Conservation (phyloP, 2,888 invertebrate species). For the Noctua janthe region DNA sequence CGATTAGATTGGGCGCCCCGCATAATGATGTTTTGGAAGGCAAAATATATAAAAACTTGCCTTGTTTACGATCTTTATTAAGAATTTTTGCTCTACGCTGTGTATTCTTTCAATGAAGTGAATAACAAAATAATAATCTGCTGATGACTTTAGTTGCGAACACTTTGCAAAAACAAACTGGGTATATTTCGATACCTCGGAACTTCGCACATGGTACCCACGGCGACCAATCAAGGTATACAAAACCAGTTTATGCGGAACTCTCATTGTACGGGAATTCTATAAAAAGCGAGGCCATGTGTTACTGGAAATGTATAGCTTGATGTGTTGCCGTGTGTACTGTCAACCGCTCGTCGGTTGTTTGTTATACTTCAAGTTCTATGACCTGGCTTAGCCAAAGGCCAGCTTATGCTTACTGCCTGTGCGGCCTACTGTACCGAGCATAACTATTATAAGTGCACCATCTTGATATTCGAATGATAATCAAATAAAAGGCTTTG, state of each 20-base stretch:
- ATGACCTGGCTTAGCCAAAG: background rate
- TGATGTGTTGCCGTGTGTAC: too few relatives aligned
- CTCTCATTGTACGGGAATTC: too few relatives aligned
- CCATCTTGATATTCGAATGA: conserved; percentile 54
- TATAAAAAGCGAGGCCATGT: too few relatives aligned
- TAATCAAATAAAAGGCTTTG: conserved; percentile 76
- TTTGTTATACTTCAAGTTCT: background rate
- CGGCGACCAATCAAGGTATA: too few relatives aligned
- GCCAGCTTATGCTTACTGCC: background rate
- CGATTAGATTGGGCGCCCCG: conserved; percentile 53
- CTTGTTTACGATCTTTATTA: conserved; percentile 27
- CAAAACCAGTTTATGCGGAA: too few relatives aligned
- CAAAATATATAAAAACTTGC: conserved; percentile 51
- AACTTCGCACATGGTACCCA: background rate
- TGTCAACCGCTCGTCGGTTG: background rate
- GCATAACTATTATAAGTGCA: conserved; percentile 27
- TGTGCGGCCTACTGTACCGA: background rate
- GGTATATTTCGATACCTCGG: background rate
- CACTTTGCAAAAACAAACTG: background rate
- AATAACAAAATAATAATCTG: conserved; percentile 14
- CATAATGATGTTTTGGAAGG: conserved; percentile 36
- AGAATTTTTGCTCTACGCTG: conserved; percentile 11
- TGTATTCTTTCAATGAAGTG: conserved; percentile 17
- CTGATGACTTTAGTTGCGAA: background rate
- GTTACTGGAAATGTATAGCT: too few relatives aligned